Conservation (phyloP, 1,140 invertebrate species). For the Cydia fagiglandana region DNA sequence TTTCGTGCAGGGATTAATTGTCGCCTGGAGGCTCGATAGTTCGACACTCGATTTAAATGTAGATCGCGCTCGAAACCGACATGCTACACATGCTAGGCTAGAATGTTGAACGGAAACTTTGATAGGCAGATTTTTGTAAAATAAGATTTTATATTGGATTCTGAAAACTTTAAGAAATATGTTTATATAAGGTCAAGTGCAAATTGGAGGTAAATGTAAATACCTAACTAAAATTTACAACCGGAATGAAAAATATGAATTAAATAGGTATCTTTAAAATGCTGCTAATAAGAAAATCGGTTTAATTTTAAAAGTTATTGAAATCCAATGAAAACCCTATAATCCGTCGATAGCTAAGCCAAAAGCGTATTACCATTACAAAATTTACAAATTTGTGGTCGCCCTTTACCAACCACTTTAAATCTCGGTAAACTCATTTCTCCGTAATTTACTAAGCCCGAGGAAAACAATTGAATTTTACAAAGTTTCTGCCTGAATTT, state of each 20-base stretch:
- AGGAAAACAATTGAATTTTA: not conserved
- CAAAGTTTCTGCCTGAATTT: not conserved
- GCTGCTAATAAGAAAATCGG: too few species aligned
- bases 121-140: not conserved
- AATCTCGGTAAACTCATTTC: not conserved
- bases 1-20: not conserved
- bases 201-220: too few species aligned
- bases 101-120: not conserved
- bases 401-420: not conserved
- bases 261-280: too few species aligned
- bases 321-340: not conserved
- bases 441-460: not conserved
- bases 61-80: not conserved
- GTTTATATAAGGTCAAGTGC: too few species aligned
- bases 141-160: too few species aligned
- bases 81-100: not conserved
- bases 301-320: too few species aligned
- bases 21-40: not conserved
- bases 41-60: not conserved
- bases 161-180: too few species aligned
- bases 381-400: not conserved
- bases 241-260: too few species aligned
- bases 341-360: not conserved
- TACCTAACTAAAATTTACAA: too few species aligned
- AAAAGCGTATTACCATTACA: slow-evolving; percentile 1